Base-by-base conservation (phyloP, 2,888 invertebrate genomes). In the Leucophenga montana region DNA sequence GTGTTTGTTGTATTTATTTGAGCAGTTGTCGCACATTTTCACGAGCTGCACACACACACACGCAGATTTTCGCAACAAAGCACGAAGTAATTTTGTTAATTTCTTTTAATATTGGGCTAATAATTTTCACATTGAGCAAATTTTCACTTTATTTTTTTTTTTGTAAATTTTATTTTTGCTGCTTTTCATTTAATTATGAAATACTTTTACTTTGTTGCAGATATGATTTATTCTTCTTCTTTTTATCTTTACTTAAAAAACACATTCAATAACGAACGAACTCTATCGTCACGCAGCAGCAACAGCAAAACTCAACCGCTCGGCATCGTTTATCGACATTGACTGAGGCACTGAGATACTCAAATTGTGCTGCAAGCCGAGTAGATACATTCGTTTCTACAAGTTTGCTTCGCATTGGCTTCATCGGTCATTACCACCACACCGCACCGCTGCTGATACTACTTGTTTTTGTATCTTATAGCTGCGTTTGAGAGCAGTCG, bases 271-370 rank as follows among this genome's bases (percentile, higher is more conserved):
- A 39, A 39, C 39, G 39, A 77, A 73, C 74, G 72, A 61, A 62
- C 62, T 56, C 11, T 48, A 18, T 44, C 22, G 50, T 66, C 57
- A 65, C 50, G 62, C 48, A 71, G 77, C 78, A 77, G 66, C 75
- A 73, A 74, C 74, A 70, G 65, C 59, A 68, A 73, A 76, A 85
- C 77, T 75, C 86, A 87, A 88, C 88, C 86, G 84, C 78, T 85
- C 85, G 83, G 83, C 80, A 86, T 85, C 87, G 84, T 83, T 83
- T 83, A 85, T 85, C 84, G 85, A 86, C 84, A 85, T 86, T 80
- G 84, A 88, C 88, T 88, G 85, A 87, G 70, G 76, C 71, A 71
- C 71, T 50, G 50, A 9, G 56, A 20, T 56, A 22, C 56, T 22
- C 22, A 56, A 27, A 56, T 22, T 39, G 8, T 39, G 9, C 39